Evolutionary conservation across 2,113 vertebrate genomes (phyloP), one percentile per base, ranked within the genome.

Genomic region (Oxygymnocypris stewartii): DNA sequence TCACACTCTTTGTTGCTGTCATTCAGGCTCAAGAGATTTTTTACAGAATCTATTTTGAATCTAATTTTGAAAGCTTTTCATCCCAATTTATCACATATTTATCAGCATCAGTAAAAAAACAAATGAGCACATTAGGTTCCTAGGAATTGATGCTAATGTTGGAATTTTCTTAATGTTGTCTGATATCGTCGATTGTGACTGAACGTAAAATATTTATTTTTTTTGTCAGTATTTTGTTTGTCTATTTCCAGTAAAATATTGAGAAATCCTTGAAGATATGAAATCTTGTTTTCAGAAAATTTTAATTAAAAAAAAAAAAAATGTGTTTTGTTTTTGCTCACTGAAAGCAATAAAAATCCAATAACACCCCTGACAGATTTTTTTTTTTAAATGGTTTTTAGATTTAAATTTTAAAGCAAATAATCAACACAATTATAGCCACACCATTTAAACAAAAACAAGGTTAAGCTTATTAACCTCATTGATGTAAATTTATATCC

Each of bases 391-490:
- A 37, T 11, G 3, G 11, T 44, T 44, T 44, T 44, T 44, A 44
- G 42, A 49, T 51, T 51, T 51, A 14, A 25, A 63, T 63, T 63
- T n/a, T 3, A 63, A 63, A 6, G 13, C 6, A 51, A 57, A 20
- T 23, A 59, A 23, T 59, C 57, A 9, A n/a, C 12, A 28, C 25
- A 67, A 67, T 67, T 31, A 67, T 14, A 67, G 14, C 14, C 12
- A 31, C 28, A 69, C 8, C 31, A 20, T 31, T 69, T 69, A 14
- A 69, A 69, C 67, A 37, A 31, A 69, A 69, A 69, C 67, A 35
- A 69, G 67, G 14, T 69, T 69, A 69, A 69, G 31, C 67, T 69
- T 18, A 69, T 69, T 69, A 69, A 69, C 28, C 67, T 18, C 37
- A 31, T 18, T 37, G 31, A 31, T 37, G 67, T 69, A 35, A 69